phyloP scores from a whole-genome alignment of 2,113 vertebrate species.

The Platichthys stellatus region DNA sequence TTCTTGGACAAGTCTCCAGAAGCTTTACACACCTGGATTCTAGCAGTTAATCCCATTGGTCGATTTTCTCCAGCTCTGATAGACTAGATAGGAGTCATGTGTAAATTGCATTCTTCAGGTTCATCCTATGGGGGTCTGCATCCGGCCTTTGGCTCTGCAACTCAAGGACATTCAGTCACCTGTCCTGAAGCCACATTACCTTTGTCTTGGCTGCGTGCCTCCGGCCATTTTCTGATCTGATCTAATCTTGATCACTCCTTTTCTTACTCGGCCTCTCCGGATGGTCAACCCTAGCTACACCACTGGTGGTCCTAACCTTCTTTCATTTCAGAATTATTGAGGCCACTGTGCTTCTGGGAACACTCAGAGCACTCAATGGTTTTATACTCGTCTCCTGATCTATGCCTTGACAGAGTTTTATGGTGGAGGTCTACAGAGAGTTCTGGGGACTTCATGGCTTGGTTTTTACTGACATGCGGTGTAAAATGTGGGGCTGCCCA shows the following conservation, averaged over 20 bases:
- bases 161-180: not conserved
- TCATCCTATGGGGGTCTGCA: not conserved
- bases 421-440: not conserved
- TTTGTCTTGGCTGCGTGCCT: not conserved
- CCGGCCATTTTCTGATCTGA: not conserved
- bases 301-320: not conserved
- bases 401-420: slow-evolving; percentile 1
- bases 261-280: not conserved
- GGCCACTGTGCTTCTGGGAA: not conserved
- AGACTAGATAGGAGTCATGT: not conserved
- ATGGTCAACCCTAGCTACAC: not conserved
- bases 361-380: not conserved
- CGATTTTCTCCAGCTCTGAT: not conserved
- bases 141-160: not conserved
- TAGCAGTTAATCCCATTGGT: not conserved
- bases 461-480: not conserved
- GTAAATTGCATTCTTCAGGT: not conserved
- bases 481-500: not conserved
- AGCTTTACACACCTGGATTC: not conserved
- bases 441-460: not conserved
- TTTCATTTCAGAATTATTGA: slow-evolving; percentile 1
- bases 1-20: not conserved
- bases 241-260: not conserved
- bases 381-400: not conserved
- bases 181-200: not conserved